phyloP scores from a whole-genome alignment of 1,140 invertebrate species.

The Venturia canescens region DNA sequence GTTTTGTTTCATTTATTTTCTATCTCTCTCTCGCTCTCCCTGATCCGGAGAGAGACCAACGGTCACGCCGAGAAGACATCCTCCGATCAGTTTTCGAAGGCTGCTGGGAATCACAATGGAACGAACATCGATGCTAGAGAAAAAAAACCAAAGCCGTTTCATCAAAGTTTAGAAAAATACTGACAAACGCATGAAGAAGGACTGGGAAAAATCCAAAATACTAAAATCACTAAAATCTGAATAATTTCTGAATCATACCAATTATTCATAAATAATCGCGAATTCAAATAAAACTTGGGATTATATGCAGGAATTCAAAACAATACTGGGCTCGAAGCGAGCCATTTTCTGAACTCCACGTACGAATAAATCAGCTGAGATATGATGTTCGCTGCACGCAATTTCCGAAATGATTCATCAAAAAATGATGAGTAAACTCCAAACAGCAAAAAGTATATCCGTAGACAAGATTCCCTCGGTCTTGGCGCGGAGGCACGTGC shows the following conservation, averaged over 20 bases:
- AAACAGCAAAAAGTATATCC: neutral
- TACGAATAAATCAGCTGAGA: too few species aligned
- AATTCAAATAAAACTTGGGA: too few species aligned
- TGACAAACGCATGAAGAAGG: neutral
- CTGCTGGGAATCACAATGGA: conserved; percentile 31
- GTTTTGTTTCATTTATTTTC: conserved; percentile 43
- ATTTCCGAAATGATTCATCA: neutral
- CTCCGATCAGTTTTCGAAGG: conserved; percentile 42
- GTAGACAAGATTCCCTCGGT: neutral
- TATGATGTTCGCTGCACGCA: neutral
- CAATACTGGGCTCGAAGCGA: too few species aligned
- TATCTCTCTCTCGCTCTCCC: conserved; percentile 1
- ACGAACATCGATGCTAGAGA: neutral
- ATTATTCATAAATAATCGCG: too few species aligned
- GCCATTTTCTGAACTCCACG: too few species aligned
- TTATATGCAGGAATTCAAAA: too few species aligned
- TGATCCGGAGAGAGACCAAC: conserved; percentile 1
- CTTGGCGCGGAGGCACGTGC: neutral
- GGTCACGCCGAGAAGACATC: neutral
- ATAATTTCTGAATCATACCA: too few species aligned
- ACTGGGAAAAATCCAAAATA: neutral
- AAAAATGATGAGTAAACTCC: neutral
- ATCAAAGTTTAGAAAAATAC: neutral
- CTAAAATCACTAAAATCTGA: neutral
- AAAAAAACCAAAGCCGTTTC: neutral